Percentiles rank a stretch among this genome's conserved stretches.
Conservation (phyloP, 64 coral and sea anemone species). For the Actinia equina region DNA sequence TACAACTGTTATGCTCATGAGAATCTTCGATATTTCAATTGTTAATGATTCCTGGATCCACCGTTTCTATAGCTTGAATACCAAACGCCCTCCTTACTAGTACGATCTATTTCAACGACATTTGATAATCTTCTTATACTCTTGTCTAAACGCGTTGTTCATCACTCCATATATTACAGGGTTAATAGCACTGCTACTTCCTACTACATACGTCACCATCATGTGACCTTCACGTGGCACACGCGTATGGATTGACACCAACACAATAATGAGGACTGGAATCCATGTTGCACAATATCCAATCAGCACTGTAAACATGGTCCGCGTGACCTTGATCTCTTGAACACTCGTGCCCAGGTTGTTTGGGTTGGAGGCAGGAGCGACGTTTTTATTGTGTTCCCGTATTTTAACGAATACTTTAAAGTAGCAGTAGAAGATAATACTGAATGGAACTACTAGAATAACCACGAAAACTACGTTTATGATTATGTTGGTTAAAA, state of each 20-base stretch:
- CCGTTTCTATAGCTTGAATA: no score
- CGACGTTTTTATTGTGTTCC: background rate
- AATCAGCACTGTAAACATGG: background rate
- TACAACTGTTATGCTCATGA: no score
- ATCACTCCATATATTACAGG: background rate
- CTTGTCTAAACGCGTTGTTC: background rate
- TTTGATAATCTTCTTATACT: slow-evolving; percentile 3
- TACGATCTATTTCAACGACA: no score
- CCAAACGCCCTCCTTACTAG: no score
- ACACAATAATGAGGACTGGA: background rate
- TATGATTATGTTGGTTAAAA: no score
- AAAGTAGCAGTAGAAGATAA: background rate
- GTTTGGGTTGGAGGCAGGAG: background rate
- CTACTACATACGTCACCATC: slow-evolving; percentile 1
- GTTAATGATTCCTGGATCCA: no score
- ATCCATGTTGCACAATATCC: background rate
- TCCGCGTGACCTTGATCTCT: slow-evolving; percentile 8
- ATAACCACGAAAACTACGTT: background rate
- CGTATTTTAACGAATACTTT: background rate
- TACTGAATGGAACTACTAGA: background rate
- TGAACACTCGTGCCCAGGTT: background rate
- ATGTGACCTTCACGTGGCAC: slow-evolving; percentile 13
- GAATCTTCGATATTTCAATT: no score
- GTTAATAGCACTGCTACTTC: background rate
- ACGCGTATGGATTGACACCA: background rate